phyloP scores from a whole-genome alignment of 30 jellyfish, hydroid and myxozoan species.

The Catostylus mosaicus region DNA sequence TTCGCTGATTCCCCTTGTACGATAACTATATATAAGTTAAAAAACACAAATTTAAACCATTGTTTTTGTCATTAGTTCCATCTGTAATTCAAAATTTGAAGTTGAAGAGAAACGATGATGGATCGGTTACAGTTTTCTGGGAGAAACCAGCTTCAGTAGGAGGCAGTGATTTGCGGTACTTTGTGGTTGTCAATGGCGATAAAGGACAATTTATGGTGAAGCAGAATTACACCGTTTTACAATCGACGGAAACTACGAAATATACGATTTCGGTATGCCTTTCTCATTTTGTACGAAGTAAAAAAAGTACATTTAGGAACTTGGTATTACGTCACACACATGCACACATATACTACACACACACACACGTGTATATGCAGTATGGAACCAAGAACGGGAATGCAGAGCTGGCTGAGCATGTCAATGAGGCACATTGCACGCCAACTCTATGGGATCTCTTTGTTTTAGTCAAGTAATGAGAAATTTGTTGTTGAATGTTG shows the following conservation, averaged over 20 bases:
- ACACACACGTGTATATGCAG: too few species aligned
- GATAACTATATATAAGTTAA: neutral
- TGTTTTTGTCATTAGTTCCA: constrained; percentile 56
- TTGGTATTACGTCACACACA: neutral
- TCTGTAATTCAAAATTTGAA: constrained; percentile 35
- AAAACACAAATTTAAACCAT: too few species aligned
- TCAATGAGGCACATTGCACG: too few species aligned
- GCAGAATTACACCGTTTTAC: constrained; percentile 20
- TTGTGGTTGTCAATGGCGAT: constrained; percentile 41
- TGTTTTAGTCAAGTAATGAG: neutral
- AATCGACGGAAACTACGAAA: constrained; percentile 16
- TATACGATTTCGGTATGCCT: constrained; percentile 49
- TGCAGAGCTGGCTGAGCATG: too few species aligned
- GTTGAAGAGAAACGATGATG: constrained; percentile 48
- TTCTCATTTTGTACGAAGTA: neutral
- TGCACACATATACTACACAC: neutral
- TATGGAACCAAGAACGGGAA: too few species aligned
- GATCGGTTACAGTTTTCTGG: constrained; percentile 70
- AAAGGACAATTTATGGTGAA: constrained; percentile 5
- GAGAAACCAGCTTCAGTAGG: constrained; percentile 67
- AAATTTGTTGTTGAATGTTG: too few species aligned
- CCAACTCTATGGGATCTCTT: neutral
- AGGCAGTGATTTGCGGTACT: constrained; percentile 41
- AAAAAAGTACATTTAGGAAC: neutral
- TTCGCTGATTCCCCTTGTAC: too few species aligned